Evolutionary conservation across 1,140 invertebrate species (phyloP).

Genomic region (Scaptodrosophila lebanonensis): DNA sequence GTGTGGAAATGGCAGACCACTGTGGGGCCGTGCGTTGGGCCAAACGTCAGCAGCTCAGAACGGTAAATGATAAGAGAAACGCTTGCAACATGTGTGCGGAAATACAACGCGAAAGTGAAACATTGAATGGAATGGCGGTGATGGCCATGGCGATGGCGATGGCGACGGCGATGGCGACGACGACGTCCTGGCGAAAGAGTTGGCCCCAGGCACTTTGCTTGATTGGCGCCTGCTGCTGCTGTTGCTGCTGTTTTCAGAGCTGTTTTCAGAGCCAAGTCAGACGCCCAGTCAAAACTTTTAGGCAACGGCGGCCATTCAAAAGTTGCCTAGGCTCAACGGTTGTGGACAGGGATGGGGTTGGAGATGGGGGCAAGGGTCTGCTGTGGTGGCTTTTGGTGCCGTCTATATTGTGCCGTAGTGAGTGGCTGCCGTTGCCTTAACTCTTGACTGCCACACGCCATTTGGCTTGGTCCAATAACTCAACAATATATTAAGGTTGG

Average conservation of each 20-base stretch:
- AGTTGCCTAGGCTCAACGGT: too few relatives aligned
- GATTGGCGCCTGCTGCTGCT: too few relatives aligned
- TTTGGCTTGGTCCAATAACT: conserved; percentile 73
- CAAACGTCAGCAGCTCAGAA: conserved; percentile 13
- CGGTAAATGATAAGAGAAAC: conserved; percentile 71
- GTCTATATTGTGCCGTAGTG: conserved; percentile 22
- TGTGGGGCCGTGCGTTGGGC: neutral
- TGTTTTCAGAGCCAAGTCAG: too few relatives aligned
- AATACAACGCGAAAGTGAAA: conserved; percentile 60
- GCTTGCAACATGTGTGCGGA: conserved; percentile 71
- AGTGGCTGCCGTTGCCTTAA: conserved; percentile 24
- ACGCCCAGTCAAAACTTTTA: too few relatives aligned
- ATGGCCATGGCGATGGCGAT: conserved; percentile 43
- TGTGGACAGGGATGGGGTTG: too few relatives aligned
- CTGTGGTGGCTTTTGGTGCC: too few relatives aligned
- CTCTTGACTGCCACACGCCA: conserved; percentile 66
- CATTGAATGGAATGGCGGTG: conserved; percentile 57
- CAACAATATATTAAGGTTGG: conserved; percentile 72
- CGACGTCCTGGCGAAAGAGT: too few relatives aligned
- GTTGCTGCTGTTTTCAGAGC: too few relatives aligned
- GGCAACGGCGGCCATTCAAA: too few relatives aligned
- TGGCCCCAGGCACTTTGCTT: too few relatives aligned
- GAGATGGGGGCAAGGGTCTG: too few relatives aligned
- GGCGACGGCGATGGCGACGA: neutral
- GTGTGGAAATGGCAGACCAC: too few relatives aligned